Conservation (phyloP, 2,888 invertebrate species). For the Brachycybe producta region DNA sequence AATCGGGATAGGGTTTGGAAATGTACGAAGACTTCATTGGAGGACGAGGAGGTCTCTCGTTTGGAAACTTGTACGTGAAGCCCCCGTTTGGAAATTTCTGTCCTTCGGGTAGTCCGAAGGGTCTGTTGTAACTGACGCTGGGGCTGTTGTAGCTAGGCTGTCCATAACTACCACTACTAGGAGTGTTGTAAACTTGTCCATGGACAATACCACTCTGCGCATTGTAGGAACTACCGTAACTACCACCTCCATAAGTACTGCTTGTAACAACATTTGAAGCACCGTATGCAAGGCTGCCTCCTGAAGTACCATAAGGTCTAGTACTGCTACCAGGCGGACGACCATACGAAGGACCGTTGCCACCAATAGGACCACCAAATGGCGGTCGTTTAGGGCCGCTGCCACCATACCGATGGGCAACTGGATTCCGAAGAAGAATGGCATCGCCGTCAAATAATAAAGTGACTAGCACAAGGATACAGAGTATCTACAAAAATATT, state of each 20-base stretch:
- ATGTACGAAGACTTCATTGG: slow-evolving; percentile 13
- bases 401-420: neutral
- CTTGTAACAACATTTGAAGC: neutral
- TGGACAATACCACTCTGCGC: neutral
- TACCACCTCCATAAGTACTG: slow-evolving; percentile 1
- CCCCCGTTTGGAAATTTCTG: slow-evolving; percentile 7
- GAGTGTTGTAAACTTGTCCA: neutral
- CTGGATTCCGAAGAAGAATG: neutral
- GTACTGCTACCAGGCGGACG: neutral
- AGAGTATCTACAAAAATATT: slow-evolving; percentile 11
- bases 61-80: slow-evolving; percentile 9
- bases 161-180: neutral
- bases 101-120: slow-evolving; percentile 12
- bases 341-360: neutral
- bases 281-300: neutral
- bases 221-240: neutral
- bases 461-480: slow-evolving; percentile 15
- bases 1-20: slow-evolving; percentile 16
- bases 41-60: slow-evolving; percentile 6
- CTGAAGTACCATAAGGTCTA: neutral
- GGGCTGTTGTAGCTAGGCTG: slow-evolving; percentile 1
- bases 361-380: neutral
- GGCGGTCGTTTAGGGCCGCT: slow-evolving; percentile 1
- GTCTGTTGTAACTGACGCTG: slow-evolving; percentile 14
- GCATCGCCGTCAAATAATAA: slow-evolving; percentile 5